A percentile compares a stretch with the other conserved stretches of the same genome.
phyloP scores from a whole-genome alignment of 2,888 invertebrate species.

The Acleris sparsana region DNA sequence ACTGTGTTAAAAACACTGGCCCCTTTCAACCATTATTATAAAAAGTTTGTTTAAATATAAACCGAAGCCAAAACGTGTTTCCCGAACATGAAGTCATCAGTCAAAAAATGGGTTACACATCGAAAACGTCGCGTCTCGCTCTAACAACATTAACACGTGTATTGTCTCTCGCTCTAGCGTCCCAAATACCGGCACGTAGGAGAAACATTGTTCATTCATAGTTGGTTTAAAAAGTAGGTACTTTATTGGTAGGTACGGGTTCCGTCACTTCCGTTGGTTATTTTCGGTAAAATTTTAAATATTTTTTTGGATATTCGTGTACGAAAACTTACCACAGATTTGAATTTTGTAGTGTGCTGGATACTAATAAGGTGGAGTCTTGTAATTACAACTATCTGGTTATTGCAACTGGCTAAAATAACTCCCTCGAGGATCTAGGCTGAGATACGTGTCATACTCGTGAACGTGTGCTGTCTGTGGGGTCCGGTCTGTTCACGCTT shows the following conservation, averaged over 20 bases:
- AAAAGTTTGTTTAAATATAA: neutral
- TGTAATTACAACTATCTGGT: no score
- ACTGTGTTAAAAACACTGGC: neutral
- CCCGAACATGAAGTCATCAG: conserved; percentile 24
- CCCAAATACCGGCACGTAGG: conserved; percentile 32
- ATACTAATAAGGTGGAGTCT: no score
- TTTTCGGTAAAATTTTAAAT: neutral
- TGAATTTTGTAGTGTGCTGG: no score
- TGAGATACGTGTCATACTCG: no score
- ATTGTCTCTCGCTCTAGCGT: conserved; percentile 12
- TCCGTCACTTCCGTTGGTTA: conserved; percentile 19
- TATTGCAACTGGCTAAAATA: no score
- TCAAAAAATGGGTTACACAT: conserved; percentile 30
- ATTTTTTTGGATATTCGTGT: neutral
- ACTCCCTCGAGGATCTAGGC: no score
- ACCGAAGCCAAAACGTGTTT: conserved; percentile 13
- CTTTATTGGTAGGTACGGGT: conserved; percentile 19
- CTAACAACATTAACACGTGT: neutral
- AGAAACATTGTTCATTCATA: conserved; percentile 31
- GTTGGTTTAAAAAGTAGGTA: conserved; percentile 26
- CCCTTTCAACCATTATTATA: neutral
- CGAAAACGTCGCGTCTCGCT: conserved; percentile 5
- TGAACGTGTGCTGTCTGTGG: no score
- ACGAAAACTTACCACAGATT: no score
- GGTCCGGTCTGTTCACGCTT: no score